phyloP scores from a whole-genome alignment of 2,888 invertebrate species.

The Dastarcus helophoroides region DNA sequence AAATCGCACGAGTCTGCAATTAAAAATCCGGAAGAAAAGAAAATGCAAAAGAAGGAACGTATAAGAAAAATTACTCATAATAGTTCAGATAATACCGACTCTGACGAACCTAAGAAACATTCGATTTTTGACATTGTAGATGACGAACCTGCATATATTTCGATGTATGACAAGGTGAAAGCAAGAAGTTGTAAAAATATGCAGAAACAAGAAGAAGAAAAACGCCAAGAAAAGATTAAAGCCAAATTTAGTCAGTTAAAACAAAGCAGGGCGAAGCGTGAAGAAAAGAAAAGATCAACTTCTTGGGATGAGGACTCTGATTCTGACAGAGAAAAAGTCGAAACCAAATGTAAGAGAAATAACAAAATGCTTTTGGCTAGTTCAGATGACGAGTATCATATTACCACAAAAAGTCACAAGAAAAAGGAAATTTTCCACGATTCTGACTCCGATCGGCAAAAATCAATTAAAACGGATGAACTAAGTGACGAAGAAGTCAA shows the following conservation, averaged over 20 bases:
- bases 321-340: constrained; percentile 37
- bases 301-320: constrained; percentile 85
- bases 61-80: constrained; percentile 36
- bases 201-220: constrained; percentile 85
- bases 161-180: constrained; percentile 97
- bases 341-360: constrained; percentile 23
- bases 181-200: constrained; percentile 88
- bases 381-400: constrained; percentile 26
- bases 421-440: constrained; percentile 44
- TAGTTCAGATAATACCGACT: constrained; percentile 58
- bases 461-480: constrained; percentile 39
- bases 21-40: constrained; percentile 23
- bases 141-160: constrained; percentile 83
- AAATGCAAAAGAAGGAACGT: constrained; percentile 24
- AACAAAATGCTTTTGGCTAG: constrained; percentile 33
- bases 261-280: constrained; percentile 75
- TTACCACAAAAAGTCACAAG: constrained; percentile 22
- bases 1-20: too few relatives aligned
- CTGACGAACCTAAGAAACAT: constrained; percentile 77
- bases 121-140: constrained; percentile 85
- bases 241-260: constrained; percentile 83
- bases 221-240: constrained; percentile 73
- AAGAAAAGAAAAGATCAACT: constrained; percentile 78
- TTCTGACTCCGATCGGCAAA: constrained; percentile 40
- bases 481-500: constrained; percentile 50